Evolutionary conservation across 2,113 vertebrate species (phyloP), one percentile per base, ranked within the genome.

Genomic region (Rhinolophus sinicus): DNA sequence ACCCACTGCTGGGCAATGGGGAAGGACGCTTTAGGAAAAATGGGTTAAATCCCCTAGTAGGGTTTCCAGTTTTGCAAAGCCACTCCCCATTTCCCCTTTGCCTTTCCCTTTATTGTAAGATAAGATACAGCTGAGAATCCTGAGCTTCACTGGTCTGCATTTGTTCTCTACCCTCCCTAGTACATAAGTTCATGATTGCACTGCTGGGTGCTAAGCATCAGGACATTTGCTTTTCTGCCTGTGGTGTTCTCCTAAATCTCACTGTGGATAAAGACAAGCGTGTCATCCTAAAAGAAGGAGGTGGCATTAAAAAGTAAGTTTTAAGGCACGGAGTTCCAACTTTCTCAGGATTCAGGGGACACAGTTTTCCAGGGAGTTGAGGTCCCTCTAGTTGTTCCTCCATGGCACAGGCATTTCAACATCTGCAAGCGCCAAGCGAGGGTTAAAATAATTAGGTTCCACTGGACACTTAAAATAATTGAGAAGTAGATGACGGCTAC

Each of bases 191-290:
- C 94, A 64, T 99, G 92, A 98, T 99, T 52, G 98, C 99, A 1
- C 98, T 99, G 95, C 98, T 99, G 44, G 99, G 99, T 98, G 99
- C 99, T 22, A 99, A 99, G 98, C 99, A 98, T 88, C 98, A 98
- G n/a, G 99, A 99, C 30, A 96, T 99, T 96, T 99, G 99, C 97
- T 99, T 99, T 96, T 99, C 99, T 52, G 99, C 99, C 96, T 99
- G 99, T 88, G 99, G 99, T 73, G 99, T 99, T 93, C 99, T 99
- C 97, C 99, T 99, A 86, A 99, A 99, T 96, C 98, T 99, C 97
- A 99, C 98, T 47, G 98, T 98, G 96, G 99, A 99, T 90, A 97
- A 98, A 88, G 97, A 98, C 73, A 98, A 97, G 92, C 97, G 98
- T 56, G 60, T 56, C 87, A 73, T 98, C 65, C 98, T 99, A 28